phyloP scores from a whole-genome alignment of 2,113 vertebrate species.

The Chroicocephalus ridibundus region DNA sequence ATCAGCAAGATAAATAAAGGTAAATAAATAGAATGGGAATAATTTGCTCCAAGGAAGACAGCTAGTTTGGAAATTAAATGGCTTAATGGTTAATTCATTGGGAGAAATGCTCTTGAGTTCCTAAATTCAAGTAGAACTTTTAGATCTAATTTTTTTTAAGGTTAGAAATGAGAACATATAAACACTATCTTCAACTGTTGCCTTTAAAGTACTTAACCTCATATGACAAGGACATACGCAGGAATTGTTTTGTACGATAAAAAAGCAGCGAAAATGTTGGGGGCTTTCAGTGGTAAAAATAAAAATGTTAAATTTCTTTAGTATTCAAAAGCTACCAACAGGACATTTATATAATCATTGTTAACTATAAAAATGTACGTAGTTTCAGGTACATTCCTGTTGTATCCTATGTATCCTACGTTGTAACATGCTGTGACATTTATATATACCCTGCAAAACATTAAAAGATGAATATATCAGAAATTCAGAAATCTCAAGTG shows the following conservation, averaged over 20 bases:
- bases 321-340: slow-evolving; percentile 9
- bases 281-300: background rate
- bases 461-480: background rate
- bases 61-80: slow-evolving; percentile 50
- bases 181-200: background rate
- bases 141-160: slow-evolving; percentile 34
- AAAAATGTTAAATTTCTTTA: background rate
- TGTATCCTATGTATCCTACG: background rate
- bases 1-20: slow-evolving; percentile 22
- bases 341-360: slow-evolving; percentile 24
- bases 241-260: slow-evolving; percentile 10
- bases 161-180: background rate
- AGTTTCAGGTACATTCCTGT: slow-evolving; percentile 32
- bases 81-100: slow-evolving; percentile 36
- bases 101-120: slow-evolving; percentile 43
- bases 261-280: background rate
- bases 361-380: background rate
- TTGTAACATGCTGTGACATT: background rate
- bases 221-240: slow-evolving; percentile 1
- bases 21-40: slow-evolving; percentile 32
- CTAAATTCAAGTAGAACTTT: slow-evolving; percentile 42
- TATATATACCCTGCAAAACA: background rate
- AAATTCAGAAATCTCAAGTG: background rate
- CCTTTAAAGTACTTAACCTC: slow-evolving; percentile 24
- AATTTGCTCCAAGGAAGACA: slow-evolving; percentile 20